Evolutionary conservation across 2,888 invertebrate species (phyloP), one percentile per base, ranked within the genome.

Genomic region (Drosophila barbarae): DNA sequence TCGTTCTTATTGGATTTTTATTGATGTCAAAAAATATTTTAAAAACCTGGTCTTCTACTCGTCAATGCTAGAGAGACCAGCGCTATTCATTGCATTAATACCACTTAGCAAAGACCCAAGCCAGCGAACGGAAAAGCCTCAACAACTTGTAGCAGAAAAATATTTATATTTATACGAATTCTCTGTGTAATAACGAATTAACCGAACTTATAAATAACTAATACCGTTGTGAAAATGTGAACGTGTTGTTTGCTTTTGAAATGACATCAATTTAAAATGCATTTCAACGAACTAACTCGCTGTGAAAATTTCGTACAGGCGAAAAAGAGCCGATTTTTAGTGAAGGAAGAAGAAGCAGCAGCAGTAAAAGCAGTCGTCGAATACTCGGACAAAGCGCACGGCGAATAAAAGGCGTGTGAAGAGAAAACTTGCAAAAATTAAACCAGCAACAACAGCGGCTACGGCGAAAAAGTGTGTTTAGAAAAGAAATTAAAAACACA

Each of bases 301-400:
- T 73, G 73, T 85, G 85, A 87, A 87, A 87, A 87, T 84, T 85
- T 85, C 67, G 73, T 84, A 78, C 84, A 82, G 80, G 79, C 84
- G 75, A 84, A 87, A 86, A 86, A 85, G 84, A 84, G 85, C 81
- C 83, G 83, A 86, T 78, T 81, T 85, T 72, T 76, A 71, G 76
- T 77, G 64, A 73, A 70, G 82, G 84, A 83, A 80, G 72, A 79
- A 73, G 84, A 39, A 71, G 76, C 60, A 76, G 79, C 76, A 74
- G 74, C 85, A 86, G 74, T 70, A 73, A 72, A 75, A 81, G 69
- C 80, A 84, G 82, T 83, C 71, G 82, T 74, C 78, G 81, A 85
- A 81, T 70, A 82, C 74, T 72, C 71, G 70, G 68, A 76, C 82
- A 85, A 82, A 73, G 79, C 82, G 69, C 67, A 81, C 73, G 72